Conservation (phyloP, 2,113 vertebrate genomes). For the Ochotona curzoniae region DNA sequence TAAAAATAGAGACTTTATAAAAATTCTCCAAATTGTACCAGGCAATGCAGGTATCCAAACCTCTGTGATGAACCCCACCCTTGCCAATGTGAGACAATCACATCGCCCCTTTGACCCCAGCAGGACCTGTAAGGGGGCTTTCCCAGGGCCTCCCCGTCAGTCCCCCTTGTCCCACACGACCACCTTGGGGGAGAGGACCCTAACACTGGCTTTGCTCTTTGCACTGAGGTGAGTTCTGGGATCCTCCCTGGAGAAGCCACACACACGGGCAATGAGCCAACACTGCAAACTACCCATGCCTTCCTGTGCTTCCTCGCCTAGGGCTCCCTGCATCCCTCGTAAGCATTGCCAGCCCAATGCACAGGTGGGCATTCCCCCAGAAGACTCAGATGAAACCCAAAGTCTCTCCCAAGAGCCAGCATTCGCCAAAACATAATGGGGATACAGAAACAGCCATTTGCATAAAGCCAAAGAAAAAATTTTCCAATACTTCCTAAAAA, state of each 20-base stretch:
- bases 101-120: not conserved
- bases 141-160: no score
- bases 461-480: not conserved
- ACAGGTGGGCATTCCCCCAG: not conserved
- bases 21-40: not conserved
- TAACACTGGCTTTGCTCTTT: not conserved
- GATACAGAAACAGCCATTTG: not conserved
- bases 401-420: constrained; percentile 9
- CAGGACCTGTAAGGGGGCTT: not conserved
- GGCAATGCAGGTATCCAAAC: not conserved
- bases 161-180: accelerated
- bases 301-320: not conserved
- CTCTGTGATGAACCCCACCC: not conserved
- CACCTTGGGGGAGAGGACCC: not conserved
- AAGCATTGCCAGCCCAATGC: accelerated
- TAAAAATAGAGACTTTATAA: constrained; percentile 1
- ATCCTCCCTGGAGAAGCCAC: no score
- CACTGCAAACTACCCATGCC: not conserved
- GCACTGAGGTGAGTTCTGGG: not conserved
- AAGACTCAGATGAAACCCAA: not conserved
- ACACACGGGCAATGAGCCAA: no score
- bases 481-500: constrained; percentile 42
- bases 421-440: constrained; percentile 22
- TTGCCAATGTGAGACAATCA: not conserved
- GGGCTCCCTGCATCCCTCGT: accelerated